phyloP scores from a whole-genome alignment of 2,797 vertebrate species.

The Falco rusticolus region DNA sequence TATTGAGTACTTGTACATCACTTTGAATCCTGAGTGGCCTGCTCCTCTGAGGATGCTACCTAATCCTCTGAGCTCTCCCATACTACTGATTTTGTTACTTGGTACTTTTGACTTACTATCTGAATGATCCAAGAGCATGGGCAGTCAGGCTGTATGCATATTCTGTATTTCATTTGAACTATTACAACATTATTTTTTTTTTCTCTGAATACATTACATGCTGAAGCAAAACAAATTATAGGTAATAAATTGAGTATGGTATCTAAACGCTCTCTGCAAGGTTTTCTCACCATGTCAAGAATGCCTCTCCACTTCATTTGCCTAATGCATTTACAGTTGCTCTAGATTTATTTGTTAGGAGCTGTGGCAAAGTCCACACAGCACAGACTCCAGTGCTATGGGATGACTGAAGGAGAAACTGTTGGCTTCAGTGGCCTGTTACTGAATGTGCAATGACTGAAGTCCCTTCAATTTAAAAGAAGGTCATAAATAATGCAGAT shows the following conservation, averaged over 20 bases:
- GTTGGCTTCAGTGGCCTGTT: not conserved
- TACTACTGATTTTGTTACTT: not conserved
- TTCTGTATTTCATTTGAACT: not conserved
- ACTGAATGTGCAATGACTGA: not conserved
- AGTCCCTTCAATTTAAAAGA: not conserved
- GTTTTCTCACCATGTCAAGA: not conserved
- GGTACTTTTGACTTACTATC: not conserved
- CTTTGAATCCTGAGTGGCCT: not conserved
- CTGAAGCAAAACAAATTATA: not conserved
- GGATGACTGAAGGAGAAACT: not conserved
- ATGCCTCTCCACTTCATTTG: not conserved
- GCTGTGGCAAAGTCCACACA: not conserved
- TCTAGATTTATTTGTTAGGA: not conserved
- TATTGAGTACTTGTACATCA: not conserved
- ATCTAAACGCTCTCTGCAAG: not conserved
- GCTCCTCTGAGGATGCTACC: not conserved
- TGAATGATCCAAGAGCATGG: not conserved
- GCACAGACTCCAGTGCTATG: not conserved
- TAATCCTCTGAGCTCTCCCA: not conserved
- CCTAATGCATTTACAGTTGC: not conserved
- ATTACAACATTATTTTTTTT: not conserved
- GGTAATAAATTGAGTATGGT: not conserved
- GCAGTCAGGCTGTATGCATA: not conserved
- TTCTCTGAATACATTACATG: not conserved
- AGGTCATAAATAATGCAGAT: not conserved